Percentiles rank a stretch among this genome's conserved stretches.
phyloP scores from a whole-genome alignment of 2,797 vertebrate genomes.

The Streptopelia turtur region DNA sequence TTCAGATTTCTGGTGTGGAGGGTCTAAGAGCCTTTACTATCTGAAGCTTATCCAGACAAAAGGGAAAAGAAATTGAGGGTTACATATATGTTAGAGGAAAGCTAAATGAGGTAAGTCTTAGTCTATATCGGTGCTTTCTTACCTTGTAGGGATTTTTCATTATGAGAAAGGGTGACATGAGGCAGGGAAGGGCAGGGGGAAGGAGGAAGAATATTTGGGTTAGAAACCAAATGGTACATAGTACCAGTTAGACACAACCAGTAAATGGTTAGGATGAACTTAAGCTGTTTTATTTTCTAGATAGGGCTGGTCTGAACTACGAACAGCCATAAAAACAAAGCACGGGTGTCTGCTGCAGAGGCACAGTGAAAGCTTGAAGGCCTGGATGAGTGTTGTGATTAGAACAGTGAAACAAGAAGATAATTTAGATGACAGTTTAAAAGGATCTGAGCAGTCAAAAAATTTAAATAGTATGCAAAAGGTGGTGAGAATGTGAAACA shows the following conservation, averaged over 20 bases:
- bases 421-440: constrained; percentile 59
- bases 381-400: constrained; percentile 50
- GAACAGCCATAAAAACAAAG: background rate
- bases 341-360: background rate
- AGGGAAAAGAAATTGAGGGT: background rate
- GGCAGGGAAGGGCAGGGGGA: rapidly evolving
- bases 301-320: background rate
- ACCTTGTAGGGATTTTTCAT: background rate
- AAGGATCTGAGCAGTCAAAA: constrained; percentile 46
- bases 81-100: background rate
- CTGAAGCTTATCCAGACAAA: background rate
- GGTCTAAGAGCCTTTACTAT: background rate
- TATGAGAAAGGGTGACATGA: background rate
- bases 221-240: background rate
- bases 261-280: background rate
- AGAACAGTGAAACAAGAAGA: constrained; percentile 44
- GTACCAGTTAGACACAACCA: background rate
- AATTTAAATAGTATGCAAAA: constrained; percentile 25
- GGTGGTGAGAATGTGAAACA: constrained; percentile 16
- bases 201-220: background rate
- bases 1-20: background rate
- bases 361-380: background rate
- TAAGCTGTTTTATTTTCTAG: background rate
- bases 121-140: background rate
- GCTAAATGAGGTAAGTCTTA: background rate